Base-by-base conservation (phyloP, 1,140 invertebrate genomes). In the Cryptotermes secundus region DNA sequence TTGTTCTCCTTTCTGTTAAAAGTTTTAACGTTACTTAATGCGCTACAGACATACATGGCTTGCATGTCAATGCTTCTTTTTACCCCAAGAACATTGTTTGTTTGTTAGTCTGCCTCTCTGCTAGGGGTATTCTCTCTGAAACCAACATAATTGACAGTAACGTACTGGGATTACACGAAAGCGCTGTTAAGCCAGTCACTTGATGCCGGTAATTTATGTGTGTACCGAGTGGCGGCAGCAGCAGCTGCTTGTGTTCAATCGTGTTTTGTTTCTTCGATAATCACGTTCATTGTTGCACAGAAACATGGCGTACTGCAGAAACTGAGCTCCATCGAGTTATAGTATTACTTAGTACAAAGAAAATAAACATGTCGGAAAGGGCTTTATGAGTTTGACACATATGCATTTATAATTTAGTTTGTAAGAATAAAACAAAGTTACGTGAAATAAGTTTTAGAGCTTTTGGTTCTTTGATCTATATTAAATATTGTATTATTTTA, bases 21-120 rank as follows among this genome's bases (percentile, higher is more conserved):
- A 72, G 59, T 72, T 72, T 59, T 72, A 72, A 72, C 59, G 16
- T 72, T 72, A 12, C n/a, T n/a, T 72, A 72, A 72, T 72, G 59
- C 59, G 6, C 59, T 72, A 72, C n/a, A 72, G 59, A 72, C 59
- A 72, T 31, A 72, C 59, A 72, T 72, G 59, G 59, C n/a, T 72
- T 72, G 59, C 59, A 72, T 72, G 59, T 72, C 59, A 72, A 31
- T 72, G 59, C 16, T 72, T 4, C 26, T 72, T 59, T n/a, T n/a
- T n/a, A n/a, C n/a, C n/a, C n/a, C n/a, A n/a, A 72, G 26, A 72
- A 72, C 26, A 72, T 72, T 31, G 59, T 72, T 72, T 72, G 59
- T 72, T 72, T 72, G 59, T 72, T 72, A 72, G 26, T 72, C 59
- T 72, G 26, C 9, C 7, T 72, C 6, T 72, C 31, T 72, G 59